These are phyloP conservation scores for Xylota sylvarum DNA, from an alignment of 2,888 invertebrate genomes.

Conservation along the genomic window DNA sequence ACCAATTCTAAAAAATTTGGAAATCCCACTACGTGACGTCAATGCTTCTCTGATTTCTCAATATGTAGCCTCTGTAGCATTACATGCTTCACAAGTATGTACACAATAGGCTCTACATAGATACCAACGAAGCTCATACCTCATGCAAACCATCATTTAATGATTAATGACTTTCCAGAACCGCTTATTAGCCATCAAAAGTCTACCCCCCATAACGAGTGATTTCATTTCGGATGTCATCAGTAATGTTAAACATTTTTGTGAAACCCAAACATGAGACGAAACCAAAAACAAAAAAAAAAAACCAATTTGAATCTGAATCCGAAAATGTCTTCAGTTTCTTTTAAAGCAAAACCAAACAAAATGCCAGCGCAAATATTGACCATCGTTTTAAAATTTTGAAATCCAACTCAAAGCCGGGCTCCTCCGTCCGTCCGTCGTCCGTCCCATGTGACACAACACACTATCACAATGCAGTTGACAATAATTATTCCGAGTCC, in stretches of 20 bases:
- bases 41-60: too few relatives aligned
- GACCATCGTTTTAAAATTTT: conserved; percentile 75
- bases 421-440: not conserved
- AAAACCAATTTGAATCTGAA: conserved; percentile 27
- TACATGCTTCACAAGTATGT: too few relatives aligned
- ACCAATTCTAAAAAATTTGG: too few relatives aligned
- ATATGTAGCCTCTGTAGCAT: too few relatives aligned
- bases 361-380: conserved; percentile 68
- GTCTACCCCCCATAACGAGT: conserved; percentile 43
- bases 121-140: not conserved
- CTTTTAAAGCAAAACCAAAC: conserved; percentile 71
- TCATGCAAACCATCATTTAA: conserved; percentile 12
- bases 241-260: conserved; percentile 34
- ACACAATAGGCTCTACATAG: too few relatives aligned
- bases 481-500: conserved; percentile 72
- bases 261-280: not conserved
- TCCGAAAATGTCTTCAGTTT: conserved; percentile 66
- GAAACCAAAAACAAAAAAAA: conserved; percentile 17
- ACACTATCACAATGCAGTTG: conserved; percentile 71
- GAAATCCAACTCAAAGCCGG: conserved; percentile 68
- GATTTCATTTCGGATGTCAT: conserved; percentile 46
- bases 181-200: conserved; percentile 22
- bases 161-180: conserved; percentile 54
- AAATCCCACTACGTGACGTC: too few relatives aligned
- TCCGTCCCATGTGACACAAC: conserved; percentile 58